phyloP scores from a whole-genome alignment of 1,140 invertebrate genomes.

The Rhyzopertha dominica region DNA sequence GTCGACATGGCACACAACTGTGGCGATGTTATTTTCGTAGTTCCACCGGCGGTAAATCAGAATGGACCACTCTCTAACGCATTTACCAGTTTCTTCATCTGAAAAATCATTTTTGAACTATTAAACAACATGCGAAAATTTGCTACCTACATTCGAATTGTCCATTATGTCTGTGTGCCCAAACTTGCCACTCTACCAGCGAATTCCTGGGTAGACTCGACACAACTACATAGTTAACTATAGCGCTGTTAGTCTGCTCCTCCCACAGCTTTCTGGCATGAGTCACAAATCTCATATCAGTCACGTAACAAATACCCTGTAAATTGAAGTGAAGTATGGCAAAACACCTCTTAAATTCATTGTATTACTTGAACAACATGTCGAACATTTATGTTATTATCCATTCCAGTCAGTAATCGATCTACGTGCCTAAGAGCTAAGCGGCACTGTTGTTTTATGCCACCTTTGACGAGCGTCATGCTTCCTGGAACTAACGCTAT shows the following conservation, averaged over 20 bases:
- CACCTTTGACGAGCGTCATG: conserved; percentile 65
- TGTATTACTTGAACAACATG: conserved; percentile 65
- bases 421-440: conserved; percentile 77
- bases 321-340: conserved; percentile 6
- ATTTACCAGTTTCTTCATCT: conserved; percentile 86
- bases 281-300: conserved; percentile 60
- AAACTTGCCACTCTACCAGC: conserved; percentile 88
- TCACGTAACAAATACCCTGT: conserved; percentile 77
- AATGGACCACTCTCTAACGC: conserved; percentile 71
- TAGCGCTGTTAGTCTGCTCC: conserved; percentile 77
- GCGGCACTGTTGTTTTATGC: conserved; percentile 70
- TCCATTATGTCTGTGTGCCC: conserved; percentile 80
- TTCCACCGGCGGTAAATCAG: conserved; percentile 78
- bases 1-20: conserved; percentile 73
- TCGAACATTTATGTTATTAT: conserved; percentile 65
- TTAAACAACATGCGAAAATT: not conserved
- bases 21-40: conserved; percentile 81
- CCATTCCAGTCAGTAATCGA: conserved; percentile 73
- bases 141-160: conserved; percentile 73
- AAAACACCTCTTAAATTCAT: not conserved
- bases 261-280: conserved; percentile 75
- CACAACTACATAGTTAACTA: conserved; percentile 82
- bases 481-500: conserved; percentile 84
- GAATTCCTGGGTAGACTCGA: conserved; percentile 71
- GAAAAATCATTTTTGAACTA: conserved; percentile 34